Base-by-base conservation (phyloP, 2,113 vertebrate species). In the Neotoma lepida region DNA sequence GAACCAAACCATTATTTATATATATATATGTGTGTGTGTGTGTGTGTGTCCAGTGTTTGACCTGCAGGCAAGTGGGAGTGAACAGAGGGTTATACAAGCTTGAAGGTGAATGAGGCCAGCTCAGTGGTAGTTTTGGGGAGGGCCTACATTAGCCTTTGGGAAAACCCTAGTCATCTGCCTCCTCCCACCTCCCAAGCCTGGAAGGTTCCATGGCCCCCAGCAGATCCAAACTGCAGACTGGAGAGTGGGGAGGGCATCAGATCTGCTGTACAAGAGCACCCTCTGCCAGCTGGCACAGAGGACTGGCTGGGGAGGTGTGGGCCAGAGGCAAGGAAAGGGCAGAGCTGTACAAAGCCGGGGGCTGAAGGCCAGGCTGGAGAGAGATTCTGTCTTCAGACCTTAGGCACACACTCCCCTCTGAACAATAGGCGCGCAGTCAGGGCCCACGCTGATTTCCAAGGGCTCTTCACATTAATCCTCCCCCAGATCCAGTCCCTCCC, bases 201-300 rank as follows among this genome's bases (percentile, higher is more conserved):
- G 74, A 97, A 93, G 90, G 90, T 96, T 96, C 93, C 93, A 58
- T 94, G 86, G 39, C 22, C 68, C 74, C 7, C 30, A 74, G 96
- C 6, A 6, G 13, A 58, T 86, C 86, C 76, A 94, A 86, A 91
- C 93, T 80, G 95, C 95, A 22, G 88, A 95, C 91, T 0, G 1
- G 81, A 97, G 96, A 95, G 30, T 8, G 96, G 96, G 97, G 97
- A 98, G 96, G 9, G 96, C 96, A 94, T 74, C 86, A 92, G 97
- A 98, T 98, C 90, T 30, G 97, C 98, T 98, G 97, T 98, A 98
- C 98, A 98, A 98, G 98, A 98, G 98, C 98, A 98, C 98, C 98
- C 97, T 98, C 98, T 98, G 98, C 97, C 98, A 98, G 98, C 96
- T 98, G 98, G 98, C 98, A 97, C 89, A 49, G 97, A 97, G 95